Conservation (phyloP, 35 echinoderm and acorn worm species). For the Heliocidaris tuberculata region DNA sequence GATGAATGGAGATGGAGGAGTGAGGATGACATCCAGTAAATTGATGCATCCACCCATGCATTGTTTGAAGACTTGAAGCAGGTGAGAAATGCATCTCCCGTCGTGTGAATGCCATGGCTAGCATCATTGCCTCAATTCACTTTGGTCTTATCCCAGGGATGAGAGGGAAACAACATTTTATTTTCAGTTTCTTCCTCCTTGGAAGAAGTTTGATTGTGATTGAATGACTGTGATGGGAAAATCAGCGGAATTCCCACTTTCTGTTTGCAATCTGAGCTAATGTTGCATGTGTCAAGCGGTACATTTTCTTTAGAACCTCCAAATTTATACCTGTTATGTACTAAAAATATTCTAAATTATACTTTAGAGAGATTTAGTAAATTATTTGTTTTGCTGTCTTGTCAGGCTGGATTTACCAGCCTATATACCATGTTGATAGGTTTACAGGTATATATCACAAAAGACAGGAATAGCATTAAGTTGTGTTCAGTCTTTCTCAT, state of each 20-base stretch:
- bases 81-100: background rate
- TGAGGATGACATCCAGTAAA: conserved; percentile 1
- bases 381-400: too few species aligned
- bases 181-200: background rate
- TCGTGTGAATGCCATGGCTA: background rate
- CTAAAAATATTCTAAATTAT: too few species aligned
- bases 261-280: background rate
- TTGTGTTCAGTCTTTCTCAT: too few species aligned
- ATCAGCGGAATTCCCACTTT: background rate
- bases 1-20: conserved; percentile 1
- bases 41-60: conserved; percentile 15
- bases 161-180: background rate
- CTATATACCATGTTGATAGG: too few species aligned
- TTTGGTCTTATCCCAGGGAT: background rate
- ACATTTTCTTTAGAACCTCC: background rate
- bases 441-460: too few species aligned
- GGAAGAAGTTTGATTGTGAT: background rate
- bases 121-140: background rate
- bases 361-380: too few species aligned
- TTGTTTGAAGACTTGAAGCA: background rate
- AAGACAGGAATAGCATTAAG: too few species aligned
- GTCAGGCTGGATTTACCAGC: too few species aligned
- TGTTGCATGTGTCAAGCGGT: background rate
- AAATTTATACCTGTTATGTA: background rate
- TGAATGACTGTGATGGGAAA: background rate